These are phyloP conservation scores for Cheilosia scutellata DNA, from an alignment of 2,888 invertebrate genomes.

Conservation along the genomic window DNA sequence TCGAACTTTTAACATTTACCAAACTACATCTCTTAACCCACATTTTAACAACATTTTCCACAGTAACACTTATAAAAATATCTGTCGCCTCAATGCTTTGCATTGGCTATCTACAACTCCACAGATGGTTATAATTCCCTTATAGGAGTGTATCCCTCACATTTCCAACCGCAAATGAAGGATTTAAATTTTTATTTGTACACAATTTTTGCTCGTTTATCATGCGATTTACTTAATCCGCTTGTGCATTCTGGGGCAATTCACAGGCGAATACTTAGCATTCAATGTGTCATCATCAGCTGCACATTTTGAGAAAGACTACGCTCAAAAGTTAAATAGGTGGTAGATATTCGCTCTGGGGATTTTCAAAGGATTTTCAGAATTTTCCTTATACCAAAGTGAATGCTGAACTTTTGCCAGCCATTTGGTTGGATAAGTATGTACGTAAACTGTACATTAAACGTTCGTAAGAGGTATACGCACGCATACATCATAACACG, in stretches of 20 bases:
- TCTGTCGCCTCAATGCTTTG: too few relatives aligned
- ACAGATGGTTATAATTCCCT: too few relatives aligned
- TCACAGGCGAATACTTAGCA: conserved; percentile 30
- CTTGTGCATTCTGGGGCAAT: conserved; percentile 27
- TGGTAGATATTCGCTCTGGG: neutral
- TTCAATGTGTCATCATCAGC: conserved; percentile 33
- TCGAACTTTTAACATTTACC: too few relatives aligned
- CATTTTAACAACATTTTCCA: neutral
- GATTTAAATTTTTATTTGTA: conserved; percentile 3
- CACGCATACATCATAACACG: too few relatives aligned
- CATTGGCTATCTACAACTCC: too few relatives aligned
- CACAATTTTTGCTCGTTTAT: neutral
- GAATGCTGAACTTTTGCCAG: conserved; percentile 18
- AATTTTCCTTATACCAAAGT: conserved; percentile 19
- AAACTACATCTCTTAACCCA: too few relatives aligned
- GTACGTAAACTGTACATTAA: conserved; percentile 26
- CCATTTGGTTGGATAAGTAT: neutral
- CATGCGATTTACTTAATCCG: conserved; percentile 27
- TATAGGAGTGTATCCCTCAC: too few relatives aligned
- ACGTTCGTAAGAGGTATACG: neutral
- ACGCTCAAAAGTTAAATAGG: neutral
- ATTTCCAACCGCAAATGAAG: neutral
- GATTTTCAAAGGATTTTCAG: conserved; percentile 16
- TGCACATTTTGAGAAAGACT: conserved; percentile 1
- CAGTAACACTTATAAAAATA: neutral